Conservation (phyloP, 2,888 invertebrate genomes). For the Drosophila mayaguana region DNA sequence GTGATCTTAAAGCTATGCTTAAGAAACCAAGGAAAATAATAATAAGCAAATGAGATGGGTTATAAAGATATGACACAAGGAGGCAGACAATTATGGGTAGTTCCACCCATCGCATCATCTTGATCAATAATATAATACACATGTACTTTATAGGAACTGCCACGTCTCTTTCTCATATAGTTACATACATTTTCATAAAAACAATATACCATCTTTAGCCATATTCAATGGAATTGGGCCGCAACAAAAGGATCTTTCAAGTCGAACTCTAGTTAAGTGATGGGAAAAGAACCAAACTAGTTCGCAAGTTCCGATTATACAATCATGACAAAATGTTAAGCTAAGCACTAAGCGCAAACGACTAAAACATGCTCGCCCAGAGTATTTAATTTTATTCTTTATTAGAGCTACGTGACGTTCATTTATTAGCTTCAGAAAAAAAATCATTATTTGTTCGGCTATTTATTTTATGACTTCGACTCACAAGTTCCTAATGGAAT, state of each 20-base stretch:
- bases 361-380: slow-evolving; percentile 30
- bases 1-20: neutral
- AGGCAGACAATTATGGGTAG: neutral
- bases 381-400: slow-evolving; percentile 12
- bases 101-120: neutral
- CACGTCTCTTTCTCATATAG: neutral
- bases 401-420: slow-evolving; percentile 44
- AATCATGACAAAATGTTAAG: slow-evolving; percentile 18
- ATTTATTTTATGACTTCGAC: slow-evolving; percentile 15
- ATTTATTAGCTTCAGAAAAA: slow-evolving; percentile 8
- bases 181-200: neutral
- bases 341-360: slow-evolving; percentile 19
- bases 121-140: neutral
- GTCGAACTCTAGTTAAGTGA: neutral
- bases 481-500: slow-evolving; percentile 14
- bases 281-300: slow-evolving; percentile 7
- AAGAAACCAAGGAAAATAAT: neutral
- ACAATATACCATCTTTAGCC: neutral
- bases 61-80: neutral
- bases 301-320: slow-evolving; percentile 7
- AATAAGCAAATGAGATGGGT: neutral
- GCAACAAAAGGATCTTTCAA: neutral
- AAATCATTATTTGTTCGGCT: slow-evolving; percentile 14
- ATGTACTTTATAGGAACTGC: neutral
- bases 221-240: neutral